A percentile compares a stretch with the other conserved stretches of the same genome.
phyloP scores from a whole-genome alignment of 1,140 invertebrate genomes.

The Zaprionus vittiger region DNA sequence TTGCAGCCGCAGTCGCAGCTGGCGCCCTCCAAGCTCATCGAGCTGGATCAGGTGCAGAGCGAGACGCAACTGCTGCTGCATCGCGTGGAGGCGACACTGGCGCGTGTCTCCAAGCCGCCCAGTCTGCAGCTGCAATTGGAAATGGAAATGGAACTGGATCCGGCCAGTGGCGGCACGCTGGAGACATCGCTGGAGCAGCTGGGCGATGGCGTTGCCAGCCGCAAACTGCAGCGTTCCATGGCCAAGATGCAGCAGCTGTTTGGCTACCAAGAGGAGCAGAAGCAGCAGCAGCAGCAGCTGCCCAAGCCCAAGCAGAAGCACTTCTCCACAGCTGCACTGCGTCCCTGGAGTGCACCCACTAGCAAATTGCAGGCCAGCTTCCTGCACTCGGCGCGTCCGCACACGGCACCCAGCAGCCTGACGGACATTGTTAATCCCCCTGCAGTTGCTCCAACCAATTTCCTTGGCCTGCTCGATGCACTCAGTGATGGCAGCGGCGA shows the following conservation, averaged over 20 bases:
- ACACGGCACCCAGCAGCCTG: slow-evolving; percentile 56
- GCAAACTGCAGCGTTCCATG: slow-evolving; percentile 59
- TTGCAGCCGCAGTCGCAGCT: not conserved
- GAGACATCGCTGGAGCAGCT: not conserved
- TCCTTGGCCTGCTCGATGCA: slow-evolving; percentile 10
- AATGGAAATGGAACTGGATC: not conserved
- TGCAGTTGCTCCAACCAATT: not conserved
- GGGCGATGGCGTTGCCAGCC: not conserved
- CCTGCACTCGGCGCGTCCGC: slow-evolving; percentile 22
- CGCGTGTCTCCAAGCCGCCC: slow-evolving; percentile 16
- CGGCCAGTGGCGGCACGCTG: slow-evolving; percentile 1
- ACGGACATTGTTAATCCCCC: not conserved
- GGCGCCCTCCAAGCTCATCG: not conserved
- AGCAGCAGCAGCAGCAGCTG: not conserved
- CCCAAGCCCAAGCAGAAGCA: not conserved
- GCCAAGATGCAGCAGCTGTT: slow-evolving; percentile 74
- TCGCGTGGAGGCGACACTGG: slow-evolving; percentile 39
- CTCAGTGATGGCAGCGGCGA: slow-evolving; percentile 25
- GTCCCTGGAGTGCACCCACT: slow-evolving; percentile 59
- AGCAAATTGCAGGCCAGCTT: not conserved
- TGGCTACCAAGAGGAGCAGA: not conserved
- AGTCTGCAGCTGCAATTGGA: slow-evolving; percentile 21
- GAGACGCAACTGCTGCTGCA: slow-evolving; percentile 25
- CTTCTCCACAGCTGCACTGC: not conserved
- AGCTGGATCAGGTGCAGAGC: slow-evolving; percentile 15